Base-by-base conservation (phyloP, 2,113 vertebrate species). In the Perognathus longimembris region DNA sequence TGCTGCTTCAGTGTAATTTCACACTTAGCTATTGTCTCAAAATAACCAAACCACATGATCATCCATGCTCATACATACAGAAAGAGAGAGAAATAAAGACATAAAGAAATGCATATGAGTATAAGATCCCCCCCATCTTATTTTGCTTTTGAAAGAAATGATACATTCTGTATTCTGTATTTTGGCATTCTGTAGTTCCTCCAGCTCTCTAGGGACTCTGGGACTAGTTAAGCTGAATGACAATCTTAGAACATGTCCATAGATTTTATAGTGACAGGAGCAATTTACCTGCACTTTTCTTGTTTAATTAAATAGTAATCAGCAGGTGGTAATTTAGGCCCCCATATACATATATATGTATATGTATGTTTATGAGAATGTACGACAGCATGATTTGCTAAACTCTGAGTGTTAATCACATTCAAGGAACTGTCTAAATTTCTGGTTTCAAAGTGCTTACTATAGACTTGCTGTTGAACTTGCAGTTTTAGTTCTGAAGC, bases 251-350 rank as follows among this genome's bases (percentile, higher is more conserved):
- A 54, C 9, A 1, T 77, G 36, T 88, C 78, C 91, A 78, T 1
- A 90, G 38, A 36, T 61, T 80, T 30, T 64, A 79, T 20, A 89
- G 42, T 79, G 84, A 91, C 64, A 91, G 36, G 54, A 83, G 32
- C 34, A 91, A 93, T 93, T 96, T 83, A 77, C 89, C 61, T 88
- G 54, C 1, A 90, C 34, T 85, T 96, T 96, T 64, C 59, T 93
- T 95, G 18, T 95, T 94, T 96, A 92, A 94, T 97, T 95, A 94
- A 88, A 91, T 79, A 94, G 74, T 82, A 82, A 89, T 88, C 89
- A 93, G 84, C 90, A 70, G 61, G 6, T 90, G 92, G 66, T 77
- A 92, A 89, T 90, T 94, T 93, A 94, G 64, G 73, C 7, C 15
- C 26, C 30, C 17, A 54, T 18, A 54, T 54, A 10, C 17, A 54